Evolutionary conservation across 2,113 vertebrate species (phyloP), one percentile per base, ranked within the genome.

Genomic region (Cranoglanis bouderius): DNA sequence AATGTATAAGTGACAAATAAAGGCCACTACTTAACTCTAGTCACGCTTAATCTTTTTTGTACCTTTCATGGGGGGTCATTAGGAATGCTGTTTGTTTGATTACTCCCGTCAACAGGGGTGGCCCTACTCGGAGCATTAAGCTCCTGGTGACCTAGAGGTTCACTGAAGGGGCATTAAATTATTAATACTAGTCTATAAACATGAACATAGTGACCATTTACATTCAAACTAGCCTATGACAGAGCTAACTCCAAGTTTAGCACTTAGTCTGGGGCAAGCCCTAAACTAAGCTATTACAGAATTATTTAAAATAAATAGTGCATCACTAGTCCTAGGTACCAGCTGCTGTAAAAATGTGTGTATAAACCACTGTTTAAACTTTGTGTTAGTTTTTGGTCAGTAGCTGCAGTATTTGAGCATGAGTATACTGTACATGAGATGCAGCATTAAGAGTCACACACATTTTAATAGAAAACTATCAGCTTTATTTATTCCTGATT

Each of bases 401-500:
- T 55, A 35, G 16, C 12, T 24, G 38, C 38, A 43, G 10, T 51
- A n/a, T 29, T n/a, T 51, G 12, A 55, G 77, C 8, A 2, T 80
- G 13, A 32, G 14, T 81, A 9, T 38, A 59, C 49, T 81, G 4
- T 38, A 59, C 49, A 19, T 5, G 16, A 13, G 43, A 78, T 13
- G 19, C n/a, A 49, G 7, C 40, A 67, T 46, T 49, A 63, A 65
- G 9, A 84, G 57, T 43, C 24, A 70, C 16, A 85, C 40, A 67
- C 83, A 53, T 26, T 40, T 61, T 70, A 85, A 72, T 86, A 77
- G 84, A 85, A 85, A 85, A 85, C 84, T 40, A 40, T 74, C 7
- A 61, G 18, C 43, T 59, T 86, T 77, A 75, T 85, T 85, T 55
- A 7, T 32, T 53, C 7, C 12, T 74, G 46, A 29, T 35, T 75